Percentiles rank a stretch among this genome's conserved stretches.
phyloP scores from a whole-genome alignment of 2,888 invertebrate species.

The Rhyacophila evoluta region DNA sequence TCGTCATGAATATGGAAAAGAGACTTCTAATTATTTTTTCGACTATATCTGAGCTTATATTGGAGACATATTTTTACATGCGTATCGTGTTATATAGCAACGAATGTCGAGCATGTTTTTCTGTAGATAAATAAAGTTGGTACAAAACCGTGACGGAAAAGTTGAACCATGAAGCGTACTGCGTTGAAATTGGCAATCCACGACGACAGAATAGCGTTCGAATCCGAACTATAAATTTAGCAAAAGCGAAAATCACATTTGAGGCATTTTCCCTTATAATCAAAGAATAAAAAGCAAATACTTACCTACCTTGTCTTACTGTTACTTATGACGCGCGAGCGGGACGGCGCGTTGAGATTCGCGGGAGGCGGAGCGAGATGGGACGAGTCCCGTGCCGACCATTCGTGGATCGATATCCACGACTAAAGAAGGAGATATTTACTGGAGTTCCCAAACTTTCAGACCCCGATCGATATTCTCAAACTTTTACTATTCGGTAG shows the following conservation, averaged over 20 bases:
- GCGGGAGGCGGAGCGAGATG: background rate
- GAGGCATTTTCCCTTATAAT: constrained; percentile 4
- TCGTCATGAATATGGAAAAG: no score
- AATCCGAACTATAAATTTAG: constrained; percentile 3
- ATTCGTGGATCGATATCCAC: background rate
- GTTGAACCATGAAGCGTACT: background rate
- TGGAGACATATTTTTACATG: no score
- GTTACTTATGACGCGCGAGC: background rate
- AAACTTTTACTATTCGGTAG: background rate
- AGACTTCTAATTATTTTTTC: no score
- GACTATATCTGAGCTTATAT: no score
- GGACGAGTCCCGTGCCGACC: constrained; percentile 1
- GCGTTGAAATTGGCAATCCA: background rate
- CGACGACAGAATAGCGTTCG: background rate
- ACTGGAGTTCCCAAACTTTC: background rate
- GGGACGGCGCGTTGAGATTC: background rate
- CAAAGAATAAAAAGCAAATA: constrained; percentile 17
- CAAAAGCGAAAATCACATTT: constrained; percentile 1
- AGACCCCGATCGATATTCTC: constrained; percentile 1
- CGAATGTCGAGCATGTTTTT: background rate
- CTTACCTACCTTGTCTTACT: constrained; percentile 17
- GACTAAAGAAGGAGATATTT: constrained; percentile 1
- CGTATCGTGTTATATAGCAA: no score
- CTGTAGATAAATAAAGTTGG: background rate
- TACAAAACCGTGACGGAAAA: background rate